Percentiles rank a stretch among this genome's conserved stretches.
Conservation (phyloP, 2,797 vertebrate species). For the Paratrypauchen microcephalus region DNA sequence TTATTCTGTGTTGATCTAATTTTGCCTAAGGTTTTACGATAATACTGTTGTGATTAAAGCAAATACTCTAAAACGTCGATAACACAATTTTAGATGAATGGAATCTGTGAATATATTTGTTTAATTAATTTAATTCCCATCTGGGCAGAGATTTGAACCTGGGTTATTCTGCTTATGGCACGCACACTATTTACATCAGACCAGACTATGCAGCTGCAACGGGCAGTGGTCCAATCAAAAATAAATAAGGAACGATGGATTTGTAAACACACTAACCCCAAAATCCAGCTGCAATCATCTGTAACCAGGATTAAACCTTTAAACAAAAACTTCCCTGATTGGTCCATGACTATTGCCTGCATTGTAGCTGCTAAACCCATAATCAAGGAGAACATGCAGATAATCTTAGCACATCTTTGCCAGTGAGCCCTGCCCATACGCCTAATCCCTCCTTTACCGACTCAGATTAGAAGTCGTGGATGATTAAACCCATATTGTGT, state of each 20-base stretch:
- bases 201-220: conserved; percentile 35
- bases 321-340: conserved; percentile 58
- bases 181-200: neutral
- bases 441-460: conserved; percentile 67
- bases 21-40: too few species aligned
- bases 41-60: neutral
- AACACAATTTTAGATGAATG: neutral
- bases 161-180: neutral
- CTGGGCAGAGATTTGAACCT: conserved; percentile 2
- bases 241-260: conserved; percentile 32
- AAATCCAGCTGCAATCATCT: conserved; percentile 57
- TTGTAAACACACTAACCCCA: conserved; percentile 63
- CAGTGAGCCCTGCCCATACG: conserved; percentile 34
- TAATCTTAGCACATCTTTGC: conserved; percentile 73
- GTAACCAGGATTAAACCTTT: conserved; percentile 62
- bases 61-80: neutral
- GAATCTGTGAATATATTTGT: neutral
- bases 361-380: conserved; percentile 60
- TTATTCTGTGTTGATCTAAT: too few species aligned
- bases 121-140: neutral
- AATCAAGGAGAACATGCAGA: conserved; percentile 67
- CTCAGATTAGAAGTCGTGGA: conserved; percentile 65
- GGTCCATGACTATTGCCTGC: conserved; percentile 64
- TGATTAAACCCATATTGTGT: conserved; percentile 75
- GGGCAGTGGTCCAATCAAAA: conserved; percentile 40